Percentiles rank a stretch among this genome's conserved stretches.
These are phyloP conservation scores for Drosophila neocordata DNA, from an alignment of 1,140 invertebrate genomes.

Conservation along the genomic window DNA sequence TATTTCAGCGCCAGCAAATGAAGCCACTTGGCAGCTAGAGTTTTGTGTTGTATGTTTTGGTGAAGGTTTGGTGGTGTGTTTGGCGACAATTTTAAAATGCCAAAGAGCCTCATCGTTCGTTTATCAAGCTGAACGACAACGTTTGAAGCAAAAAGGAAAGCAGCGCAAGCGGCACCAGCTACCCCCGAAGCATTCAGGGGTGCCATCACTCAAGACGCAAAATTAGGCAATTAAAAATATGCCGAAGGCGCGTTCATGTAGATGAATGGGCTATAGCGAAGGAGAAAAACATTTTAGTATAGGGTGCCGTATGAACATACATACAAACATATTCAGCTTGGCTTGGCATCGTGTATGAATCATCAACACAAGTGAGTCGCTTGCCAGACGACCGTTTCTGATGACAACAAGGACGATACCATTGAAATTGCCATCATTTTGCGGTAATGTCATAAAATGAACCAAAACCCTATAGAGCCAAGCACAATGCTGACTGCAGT, in stretches of 20 bases:
- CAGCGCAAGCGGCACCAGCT: conserved; percentile 24
- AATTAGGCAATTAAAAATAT: conserved; percentile 83
- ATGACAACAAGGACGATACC: conserved; percentile 20
- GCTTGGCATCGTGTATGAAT: conserved; percentile 54
- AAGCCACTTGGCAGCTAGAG: conserved; percentile 71
- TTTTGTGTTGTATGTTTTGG: conserved; percentile 3
- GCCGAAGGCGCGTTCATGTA: conserved; percentile 73
- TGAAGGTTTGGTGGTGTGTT: conserved; percentile 51
- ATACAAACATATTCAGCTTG: not conserved
- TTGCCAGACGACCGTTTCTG: conserved; percentile 16
- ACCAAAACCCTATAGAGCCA: no score
- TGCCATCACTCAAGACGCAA: conserved; percentile 81
- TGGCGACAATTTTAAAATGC: conserved; percentile 80
- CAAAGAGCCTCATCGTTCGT: conserved; percentile 64
- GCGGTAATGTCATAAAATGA: not conserved
- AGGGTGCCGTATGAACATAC: conserved; percentile 14
- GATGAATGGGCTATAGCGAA: conserved; percentile 56
- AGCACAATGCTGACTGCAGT: no score
- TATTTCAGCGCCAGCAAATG: conserved; percentile 74
- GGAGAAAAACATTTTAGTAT: not conserved
- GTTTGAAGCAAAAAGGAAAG: conserved; percentile 52
- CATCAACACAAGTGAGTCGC: conserved; percentile 58
- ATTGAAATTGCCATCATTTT: conserved; percentile 48
- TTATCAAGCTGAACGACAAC: conserved; percentile 75
- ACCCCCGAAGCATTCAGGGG: conserved; percentile 55